These are phyloP conservation scores for Phyllotreta cruciferae DNA, from an alignment of 2,888 invertebrate genomes.

Conservation along the genomic window DNA sequence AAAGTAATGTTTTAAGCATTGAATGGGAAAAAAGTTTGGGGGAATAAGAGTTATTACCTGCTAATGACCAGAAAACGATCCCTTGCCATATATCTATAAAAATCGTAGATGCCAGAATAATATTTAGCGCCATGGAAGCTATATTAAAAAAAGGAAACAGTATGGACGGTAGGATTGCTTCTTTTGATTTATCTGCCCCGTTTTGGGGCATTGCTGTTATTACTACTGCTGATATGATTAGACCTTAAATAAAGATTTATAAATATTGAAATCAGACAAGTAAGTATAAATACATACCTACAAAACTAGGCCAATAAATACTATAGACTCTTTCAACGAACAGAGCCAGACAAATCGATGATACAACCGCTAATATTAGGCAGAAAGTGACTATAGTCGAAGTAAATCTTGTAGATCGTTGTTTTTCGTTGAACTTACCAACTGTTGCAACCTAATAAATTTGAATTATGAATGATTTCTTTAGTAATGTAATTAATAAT, in stretches of 20 bases:
- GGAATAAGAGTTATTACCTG: conserved; percentile 59
- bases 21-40: too few species aligned
- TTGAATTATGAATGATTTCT: too few species aligned
- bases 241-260: conserved; percentile 58
- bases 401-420: conserved; percentile 50
- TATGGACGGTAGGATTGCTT: conserved; percentile 48
- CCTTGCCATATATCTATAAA: conserved; percentile 69
- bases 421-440: conserved; percentile 51
- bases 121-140: conserved; percentile 61
- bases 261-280: conserved; percentile 2
- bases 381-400: conserved; percentile 50
- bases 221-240: conserved; percentile 62
- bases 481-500: too few species aligned
- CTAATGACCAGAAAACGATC: conserved; percentile 66
- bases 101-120: conserved; percentile 64
- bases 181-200: conserved; percentile 55
- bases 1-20: too few species aligned
- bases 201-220: conserved; percentile 65
- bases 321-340: conserved; percentile 48
- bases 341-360: conserved; percentile 48
- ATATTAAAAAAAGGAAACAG: conserved; percentile 60
- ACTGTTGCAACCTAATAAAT: conserved; percentile 54
- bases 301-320: conserved; percentile 49
- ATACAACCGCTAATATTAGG: conserved; percentile 46
- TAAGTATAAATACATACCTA: conserved; percentile 43